Conservation (phyloP, 2,888 invertebrate genomes). For the Andrena hattorfiana region DNA sequence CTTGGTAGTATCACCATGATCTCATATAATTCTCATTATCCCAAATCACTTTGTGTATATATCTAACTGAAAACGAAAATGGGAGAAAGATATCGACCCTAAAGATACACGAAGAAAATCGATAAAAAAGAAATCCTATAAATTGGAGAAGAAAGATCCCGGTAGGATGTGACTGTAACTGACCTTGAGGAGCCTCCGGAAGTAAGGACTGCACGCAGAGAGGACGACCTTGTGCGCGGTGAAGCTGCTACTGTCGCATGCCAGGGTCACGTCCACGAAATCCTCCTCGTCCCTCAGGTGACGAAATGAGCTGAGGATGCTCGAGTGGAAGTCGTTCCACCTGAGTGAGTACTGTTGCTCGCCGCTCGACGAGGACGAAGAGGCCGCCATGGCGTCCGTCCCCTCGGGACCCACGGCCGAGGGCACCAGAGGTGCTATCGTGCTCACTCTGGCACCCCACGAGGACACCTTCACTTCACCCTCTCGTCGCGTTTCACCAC, state of each 20-base stretch:
- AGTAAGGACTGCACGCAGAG: conserved; percentile 97
- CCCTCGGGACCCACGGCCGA: conserved; percentile 85
- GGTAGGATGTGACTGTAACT: conserved; percentile 44
- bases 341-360: conserved; percentile 96
- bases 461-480: conserved; percentile 70
- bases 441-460: conserved; percentile 78
- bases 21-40: too few species aligned
- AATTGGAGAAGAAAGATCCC: too few species aligned
- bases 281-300: conserved; percentile 95
- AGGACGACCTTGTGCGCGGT: conserved; percentile 96
- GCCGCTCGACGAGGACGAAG: conserved; percentile 85
- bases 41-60: too few species aligned
- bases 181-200: conserved; percentile 92
- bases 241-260: conserved; percentile 95
- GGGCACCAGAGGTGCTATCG: conserved; percentile 85
- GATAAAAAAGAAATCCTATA: too few species aligned
- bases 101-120: too few species aligned
- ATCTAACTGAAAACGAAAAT: too few species aligned
- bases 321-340: conserved; percentile 98
- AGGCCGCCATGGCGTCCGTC: conserved; percentile 85
- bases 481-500: conserved; percentile 68
- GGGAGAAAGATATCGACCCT: too few species aligned
- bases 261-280: conserved; percentile 96
- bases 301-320: conserved; percentile 95
- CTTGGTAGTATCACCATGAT: too few species aligned